Evolutionary conservation across 2,113 vertebrate species (phyloP), one percentile per base, ranked within the genome.

Genomic region (Pyrgilauda ruficollis): DNA sequence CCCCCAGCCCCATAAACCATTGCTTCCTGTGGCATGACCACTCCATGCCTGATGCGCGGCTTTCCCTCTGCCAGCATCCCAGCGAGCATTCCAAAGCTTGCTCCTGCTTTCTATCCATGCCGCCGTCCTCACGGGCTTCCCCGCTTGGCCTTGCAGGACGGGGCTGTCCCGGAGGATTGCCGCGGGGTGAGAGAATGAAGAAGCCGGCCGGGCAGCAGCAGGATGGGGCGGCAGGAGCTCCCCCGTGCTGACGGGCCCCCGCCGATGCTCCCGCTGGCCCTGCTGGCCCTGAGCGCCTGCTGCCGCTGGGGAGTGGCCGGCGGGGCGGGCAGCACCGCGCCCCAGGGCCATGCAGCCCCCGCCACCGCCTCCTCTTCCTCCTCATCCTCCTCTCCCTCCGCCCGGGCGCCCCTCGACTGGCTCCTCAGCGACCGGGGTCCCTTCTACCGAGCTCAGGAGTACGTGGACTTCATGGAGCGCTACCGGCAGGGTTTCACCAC

Each of bases 401-500:
- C 91, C 70, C 97, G 96, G 55, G 55, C 98, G 7, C 98, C 99
- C 56, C 98, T 99, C 85, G 99, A 99, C 97, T 99, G 99, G 99
- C 98, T 99, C 94, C 98, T 99, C 93, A 99, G 98, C 1, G 99
- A 99, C 97, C 98, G 99, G 47, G 99, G 99, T 70, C 99, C 99
- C 46, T 99, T 99, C 97, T 98, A 99, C 98, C 98, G 98, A 59
- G 98, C 99, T 63, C 99, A 99, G 28, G 99, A 99, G 95, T 99
- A 99, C 82, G 98, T 98, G 1, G 99, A 99, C 96, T 99, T 99
- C 97, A 98, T 98, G 97, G 99, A 99, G 95, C 98, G 99, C 66
- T 99, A 99, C 97, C 99, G 99, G 79, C 99, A 99, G 95, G 99
- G 99, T 79, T 99, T 99, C 97, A 99, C 99, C 97, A 99, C 99